Percentiles rank a stretch among this genome's conserved stretches.
Conservation (phyloP, 2,888 invertebrate species). For the Dexiosoma caninum region DNA sequence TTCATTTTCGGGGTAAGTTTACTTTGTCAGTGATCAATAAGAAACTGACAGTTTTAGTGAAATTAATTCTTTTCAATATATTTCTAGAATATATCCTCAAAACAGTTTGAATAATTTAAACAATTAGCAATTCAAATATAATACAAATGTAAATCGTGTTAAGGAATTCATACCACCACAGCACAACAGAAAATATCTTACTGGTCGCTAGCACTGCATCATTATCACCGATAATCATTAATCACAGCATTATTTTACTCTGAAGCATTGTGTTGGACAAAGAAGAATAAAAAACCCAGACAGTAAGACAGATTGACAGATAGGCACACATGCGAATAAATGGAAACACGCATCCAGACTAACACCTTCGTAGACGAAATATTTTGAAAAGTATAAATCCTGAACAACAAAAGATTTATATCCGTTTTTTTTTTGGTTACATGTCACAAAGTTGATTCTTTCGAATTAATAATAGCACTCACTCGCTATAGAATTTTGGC, state of each 20-base stretch:
- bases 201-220: slow-evolving; percentile 26
- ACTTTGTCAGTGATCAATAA: too few species aligned
- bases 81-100: too few species aligned
- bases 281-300: background rate
- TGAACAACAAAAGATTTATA: slow-evolving; percentile 47
- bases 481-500: slow-evolving; percentile 51
- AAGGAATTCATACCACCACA: background rate
- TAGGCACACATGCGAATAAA: background rate
- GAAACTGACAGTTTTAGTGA: too few species aligned
- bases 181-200: background rate
- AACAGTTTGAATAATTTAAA: too few species aligned
- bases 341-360: background rate
- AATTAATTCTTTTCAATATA: too few species aligned
- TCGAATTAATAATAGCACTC: slow-evolving; percentile 73
- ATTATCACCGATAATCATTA: slow-evolving; percentile 55
- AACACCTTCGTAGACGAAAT: background rate
- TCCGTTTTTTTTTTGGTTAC: slow-evolving; percentile 48
- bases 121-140: too few species aligned
- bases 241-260: slow-evolving; percentile 47
- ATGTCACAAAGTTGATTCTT: slow-evolving; percentile 71
- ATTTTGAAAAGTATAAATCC: slow-evolving; percentile 14
- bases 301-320: background rate
- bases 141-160: too few species aligned
- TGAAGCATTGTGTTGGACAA: slow-evolving; percentile 33
- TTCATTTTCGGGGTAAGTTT: too few species aligned